Conservation (phyloP, 2,797 vertebrate species). For the Protonibea diacanthus region DNA sequence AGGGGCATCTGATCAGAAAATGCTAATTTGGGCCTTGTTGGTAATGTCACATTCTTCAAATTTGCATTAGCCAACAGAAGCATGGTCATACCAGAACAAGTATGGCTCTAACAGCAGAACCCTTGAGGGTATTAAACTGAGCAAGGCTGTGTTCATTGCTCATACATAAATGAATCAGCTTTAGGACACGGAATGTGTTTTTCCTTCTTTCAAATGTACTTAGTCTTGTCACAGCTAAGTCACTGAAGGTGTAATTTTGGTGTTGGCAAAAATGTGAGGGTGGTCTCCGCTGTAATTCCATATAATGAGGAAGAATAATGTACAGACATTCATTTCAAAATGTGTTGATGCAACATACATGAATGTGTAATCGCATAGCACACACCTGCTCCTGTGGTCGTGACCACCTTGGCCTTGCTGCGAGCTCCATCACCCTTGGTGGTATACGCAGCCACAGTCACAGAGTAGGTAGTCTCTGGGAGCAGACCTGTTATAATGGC, state of each 20-base stretch:
- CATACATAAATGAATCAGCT: not conserved
- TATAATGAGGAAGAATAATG: not conserved
- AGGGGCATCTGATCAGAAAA: not conserved
- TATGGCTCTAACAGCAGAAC: too few relatives aligned
- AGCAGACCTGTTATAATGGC: conserved; percentile 90
- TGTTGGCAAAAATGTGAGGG: not conserved
- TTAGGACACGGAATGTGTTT: too few relatives aligned
- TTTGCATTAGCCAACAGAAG: not conserved
- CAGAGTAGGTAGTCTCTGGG: conserved; percentile 94
- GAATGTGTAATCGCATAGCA: not conserved
- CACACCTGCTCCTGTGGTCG: conserved; percentile 95
- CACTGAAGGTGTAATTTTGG: not conserved
- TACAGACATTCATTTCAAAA: not conserved
- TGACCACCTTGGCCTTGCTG: conserved; percentile 93
- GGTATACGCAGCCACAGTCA: conserved; percentile 95
- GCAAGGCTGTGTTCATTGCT: not conserved
- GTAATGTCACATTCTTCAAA: not conserved
- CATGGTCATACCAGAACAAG: not conserved
- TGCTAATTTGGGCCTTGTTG: not conserved
- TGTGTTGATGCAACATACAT: conserved; percentile 1
- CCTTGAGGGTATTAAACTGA: too few relatives aligned
- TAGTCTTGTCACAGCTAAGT: not conserved
- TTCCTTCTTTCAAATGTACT: not conserved
- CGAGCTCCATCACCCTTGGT: conserved; percentile 95
- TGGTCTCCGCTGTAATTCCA: not conserved